Evolutionary conservation across 2,888 invertebrate species (phyloP).

Genomic region (Eupithecia subumbrata): DNA sequence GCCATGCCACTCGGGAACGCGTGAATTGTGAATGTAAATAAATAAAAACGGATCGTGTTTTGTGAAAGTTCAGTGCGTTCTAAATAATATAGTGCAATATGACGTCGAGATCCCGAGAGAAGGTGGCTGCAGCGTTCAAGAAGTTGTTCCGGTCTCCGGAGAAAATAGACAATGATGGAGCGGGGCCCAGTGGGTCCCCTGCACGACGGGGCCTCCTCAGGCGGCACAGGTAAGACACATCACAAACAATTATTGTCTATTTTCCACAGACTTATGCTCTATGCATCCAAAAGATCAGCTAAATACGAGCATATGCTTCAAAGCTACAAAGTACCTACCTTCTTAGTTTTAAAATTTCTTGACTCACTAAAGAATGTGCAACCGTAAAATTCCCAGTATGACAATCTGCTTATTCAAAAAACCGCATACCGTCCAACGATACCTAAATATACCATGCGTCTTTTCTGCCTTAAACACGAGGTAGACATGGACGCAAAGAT

Average conservation of each 20-base stretch:
- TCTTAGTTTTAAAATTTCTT: too few species aligned
- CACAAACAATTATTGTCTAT: neutral
- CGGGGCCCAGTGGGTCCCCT: conserved; percentile 85
- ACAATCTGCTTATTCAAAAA: neutral
- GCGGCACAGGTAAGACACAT: conserved; percentile 67
- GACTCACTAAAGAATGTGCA: too few species aligned
- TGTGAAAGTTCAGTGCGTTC: conserved; percentile 57
- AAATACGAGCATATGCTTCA: neutral
- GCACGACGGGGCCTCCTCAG: conserved; percentile 82
- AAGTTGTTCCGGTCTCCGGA: conserved; percentile 90
- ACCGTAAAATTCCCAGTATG: too few species aligned
- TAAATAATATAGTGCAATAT: conserved; percentile 75
- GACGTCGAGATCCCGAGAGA: conserved; percentile 92
- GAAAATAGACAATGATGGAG: conserved; percentile 87
- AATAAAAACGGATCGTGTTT: conserved; percentile 55
- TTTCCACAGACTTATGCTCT: neutral
- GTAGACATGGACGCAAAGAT: too few species aligned
- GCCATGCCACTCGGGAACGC: conserved; percentile 62
- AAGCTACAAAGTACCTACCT: neutral
- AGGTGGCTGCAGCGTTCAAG: conserved; percentile 91
- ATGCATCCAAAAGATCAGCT: neutral
- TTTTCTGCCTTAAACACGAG: too few species aligned
- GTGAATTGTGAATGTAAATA: conserved; percentile 57
- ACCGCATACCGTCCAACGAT: neutral
- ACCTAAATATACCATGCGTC: too few species aligned